These are phyloP conservation scores for Cyprinus carpio DNA, from an alignment of 2,113 vertebrate species.

Conservation along the genomic window DNA sequence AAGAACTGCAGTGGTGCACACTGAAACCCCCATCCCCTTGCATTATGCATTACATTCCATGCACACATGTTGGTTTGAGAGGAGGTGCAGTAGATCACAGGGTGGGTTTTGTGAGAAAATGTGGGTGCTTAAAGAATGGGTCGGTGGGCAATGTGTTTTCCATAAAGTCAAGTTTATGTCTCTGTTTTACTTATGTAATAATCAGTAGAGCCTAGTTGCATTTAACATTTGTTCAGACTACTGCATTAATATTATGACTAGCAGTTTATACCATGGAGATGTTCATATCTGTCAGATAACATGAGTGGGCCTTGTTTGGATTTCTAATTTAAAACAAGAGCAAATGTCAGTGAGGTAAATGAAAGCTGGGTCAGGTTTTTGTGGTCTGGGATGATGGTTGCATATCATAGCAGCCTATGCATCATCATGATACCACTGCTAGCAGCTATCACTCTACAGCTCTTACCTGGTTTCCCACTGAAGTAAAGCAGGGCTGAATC, in stretches of 20 bases:
- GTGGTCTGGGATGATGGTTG: constrained; percentile 18
- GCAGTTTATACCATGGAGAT: neutral
- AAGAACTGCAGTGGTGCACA: neutral
- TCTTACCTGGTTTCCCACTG: neutral
- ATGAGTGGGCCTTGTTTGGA: neutral
- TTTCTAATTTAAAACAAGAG: neutral
- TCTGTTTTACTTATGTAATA: neutral
- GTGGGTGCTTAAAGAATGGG: constrained; percentile 1
- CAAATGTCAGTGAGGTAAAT: neutral
- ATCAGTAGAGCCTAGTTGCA: neutral
- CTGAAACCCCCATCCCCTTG: neutral
- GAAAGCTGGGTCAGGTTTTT: constrained; percentile 27
- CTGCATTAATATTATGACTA: neutral
- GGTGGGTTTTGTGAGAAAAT: neutral
- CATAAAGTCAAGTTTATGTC: neutral
- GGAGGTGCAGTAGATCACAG: neutral
- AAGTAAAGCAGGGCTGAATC: neutral
- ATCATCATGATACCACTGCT: neutral
- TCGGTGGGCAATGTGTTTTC: constrained; percentile 20
- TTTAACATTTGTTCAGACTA: neutral
- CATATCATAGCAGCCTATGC: neutral
- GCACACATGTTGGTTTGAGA: neutral
- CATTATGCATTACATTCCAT: neutral
- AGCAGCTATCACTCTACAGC: neutral
- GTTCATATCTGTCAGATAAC: neutral